Evolutionary conservation across 2,113 vertebrate species (phyloP), one percentile per base, ranked within the genome.

Genomic region (Bubo blakistoni): DNA sequence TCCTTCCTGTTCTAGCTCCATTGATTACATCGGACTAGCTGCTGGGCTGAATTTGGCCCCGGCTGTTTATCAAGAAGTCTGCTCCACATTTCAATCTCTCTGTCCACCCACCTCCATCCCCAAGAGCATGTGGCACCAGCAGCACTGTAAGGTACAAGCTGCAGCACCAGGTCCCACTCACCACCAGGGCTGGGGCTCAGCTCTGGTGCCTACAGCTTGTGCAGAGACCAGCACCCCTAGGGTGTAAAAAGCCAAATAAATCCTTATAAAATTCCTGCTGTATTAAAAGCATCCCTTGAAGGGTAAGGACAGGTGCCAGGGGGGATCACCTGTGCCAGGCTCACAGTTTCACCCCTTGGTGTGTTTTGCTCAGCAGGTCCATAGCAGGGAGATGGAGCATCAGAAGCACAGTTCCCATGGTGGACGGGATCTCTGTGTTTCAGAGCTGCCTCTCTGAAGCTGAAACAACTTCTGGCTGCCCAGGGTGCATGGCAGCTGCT

Each of bases 1-100:
- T 95, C 94, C 96, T 97, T 96, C 96, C 95, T 96, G 95, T 95
- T 97, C 86, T 81, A 94, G 88, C 52, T 96, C 88, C 72, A 86
- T 81, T 94, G 96, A 95, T 94, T 89, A 51, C 52, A 63, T 84
- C 86, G 93, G 74, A 81, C 65, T 44, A 65, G 81, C 70, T 96
- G 61, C 65, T 91, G 92, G 94, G 96, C 93, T 96, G 95, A 78
- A 86, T 95, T 94, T 95, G 95, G 92, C 86, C 92, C 80, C 0
- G 24, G 72, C 67, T 94, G 67, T 93, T 97, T 96, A 84, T 92
- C 59, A 71, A 93, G 95, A 92, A 94, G 80, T 74, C 94, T 94
- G 94, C 93, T 93, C 76, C 67, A 38, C 85, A 52, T 96, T 93
- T 86, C 92, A 58, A 2, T 94, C 67, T 82, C 90, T 91, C 58